Conservation (phyloP, 2,888 invertebrate genomes). For the Pelosia muscerda region DNA sequence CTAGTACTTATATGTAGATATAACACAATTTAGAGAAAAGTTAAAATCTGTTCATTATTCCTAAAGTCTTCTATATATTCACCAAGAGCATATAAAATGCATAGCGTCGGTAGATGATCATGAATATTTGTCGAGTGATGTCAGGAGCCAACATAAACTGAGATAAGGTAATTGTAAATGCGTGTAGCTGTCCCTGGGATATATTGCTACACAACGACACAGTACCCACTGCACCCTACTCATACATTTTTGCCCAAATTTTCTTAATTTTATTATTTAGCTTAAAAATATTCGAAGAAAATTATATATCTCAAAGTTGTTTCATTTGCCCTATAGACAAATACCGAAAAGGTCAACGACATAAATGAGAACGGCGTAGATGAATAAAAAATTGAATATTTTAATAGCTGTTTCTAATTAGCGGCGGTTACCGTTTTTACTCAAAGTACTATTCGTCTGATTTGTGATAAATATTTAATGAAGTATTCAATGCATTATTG, state of each 20-base stretch:
- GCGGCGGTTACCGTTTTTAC: conserved; percentile 44
- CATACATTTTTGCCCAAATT: conserved; percentile 29
- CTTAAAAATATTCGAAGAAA: conserved; percentile 5
- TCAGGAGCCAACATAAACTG: conserved; percentile 70
- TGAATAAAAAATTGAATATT: conserved; percentile 49
- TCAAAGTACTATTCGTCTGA: conserved; percentile 23
- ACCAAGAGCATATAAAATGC: conserved; percentile 4
- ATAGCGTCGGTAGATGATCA: conserved; percentile 55
- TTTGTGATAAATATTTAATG: conserved; percentile 32
- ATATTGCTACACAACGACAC: conserved; percentile 66
- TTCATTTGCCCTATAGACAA: conserved; percentile 39
- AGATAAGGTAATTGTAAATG: conserved; percentile 85
- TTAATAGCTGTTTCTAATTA: conserved; percentile 52
- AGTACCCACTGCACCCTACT: conserved; percentile 5
- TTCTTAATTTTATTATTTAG: conserved; percentile 14
- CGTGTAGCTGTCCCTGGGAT: conserved; percentile 80
- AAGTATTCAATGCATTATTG: conserved; percentile 39
- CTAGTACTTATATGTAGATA: too few species aligned
- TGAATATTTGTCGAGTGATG: conserved; percentile 80
- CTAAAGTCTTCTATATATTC: not conserved
- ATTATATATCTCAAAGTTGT: conserved; percentile 13
- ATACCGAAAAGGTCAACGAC: conserved; percentile 49
- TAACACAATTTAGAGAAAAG: too few species aligned
- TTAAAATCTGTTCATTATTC: too few species aligned
- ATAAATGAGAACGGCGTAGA: conserved; percentile 44